phyloP scores from a whole-genome alignment of 2,888 invertebrate genomes.

The Thumatha senex region DNA sequence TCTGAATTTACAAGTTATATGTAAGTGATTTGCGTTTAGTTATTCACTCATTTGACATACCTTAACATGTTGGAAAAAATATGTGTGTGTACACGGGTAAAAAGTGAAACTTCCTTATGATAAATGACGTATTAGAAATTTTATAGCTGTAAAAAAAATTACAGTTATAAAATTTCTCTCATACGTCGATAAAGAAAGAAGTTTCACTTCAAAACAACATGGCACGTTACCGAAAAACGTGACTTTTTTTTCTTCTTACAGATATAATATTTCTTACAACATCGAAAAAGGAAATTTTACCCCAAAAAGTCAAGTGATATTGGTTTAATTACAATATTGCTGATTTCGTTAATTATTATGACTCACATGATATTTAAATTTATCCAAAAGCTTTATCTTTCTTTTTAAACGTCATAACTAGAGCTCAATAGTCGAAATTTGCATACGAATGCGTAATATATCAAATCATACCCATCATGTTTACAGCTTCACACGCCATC shows the following conservation, averaged over 20 bases:
- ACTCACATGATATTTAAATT: background rate
- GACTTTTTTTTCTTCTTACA: too few species aligned
- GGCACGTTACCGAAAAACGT: too few species aligned
- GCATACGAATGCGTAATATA: slow-evolving; percentile 33
- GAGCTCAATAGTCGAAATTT: slow-evolving; percentile 15
- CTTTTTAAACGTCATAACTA: background rate
- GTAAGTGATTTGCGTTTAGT: slow-evolving; percentile 85
- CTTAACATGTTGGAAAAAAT: background rate
- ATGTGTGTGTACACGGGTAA: too few species aligned
- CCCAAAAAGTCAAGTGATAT: background rate
- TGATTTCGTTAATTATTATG: too few species aligned
- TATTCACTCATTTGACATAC: background rate
- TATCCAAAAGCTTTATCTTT: background rate
- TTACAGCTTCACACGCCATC: slow-evolving; percentile 39
- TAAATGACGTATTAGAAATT: too few species aligned
- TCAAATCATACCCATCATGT: slow-evolving; percentile 25
- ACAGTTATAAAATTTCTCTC: too few species aligned
- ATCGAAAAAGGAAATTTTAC: too few species aligned
- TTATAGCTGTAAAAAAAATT: too few species aligned
- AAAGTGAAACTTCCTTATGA: too few species aligned
- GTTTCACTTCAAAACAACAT: too few species aligned
- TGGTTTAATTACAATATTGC: background rate
- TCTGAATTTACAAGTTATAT: slow-evolving; percentile 93
- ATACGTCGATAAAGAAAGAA: too few species aligned
- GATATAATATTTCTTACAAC: too few species aligned